These are phyloP conservation scores for Drosophila ercepeae DNA, from an alignment of 1,140 invertebrate genomes.

Conservation along the genomic window DNA sequence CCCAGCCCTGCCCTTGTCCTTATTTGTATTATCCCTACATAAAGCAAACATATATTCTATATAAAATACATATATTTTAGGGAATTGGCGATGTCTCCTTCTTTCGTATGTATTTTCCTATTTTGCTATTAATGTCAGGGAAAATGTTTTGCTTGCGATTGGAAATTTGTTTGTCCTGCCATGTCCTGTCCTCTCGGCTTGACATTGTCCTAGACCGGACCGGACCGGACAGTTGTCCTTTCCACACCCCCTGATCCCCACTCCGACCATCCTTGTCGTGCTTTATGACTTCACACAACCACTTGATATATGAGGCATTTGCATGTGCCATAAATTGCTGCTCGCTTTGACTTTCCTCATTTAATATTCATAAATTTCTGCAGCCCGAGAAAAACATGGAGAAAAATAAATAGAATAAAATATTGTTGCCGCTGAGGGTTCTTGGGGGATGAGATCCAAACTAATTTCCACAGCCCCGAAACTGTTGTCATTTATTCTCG, in stretches of 20 bases:
- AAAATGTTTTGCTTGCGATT: constrained; percentile 77
- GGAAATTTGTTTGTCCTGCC: constrained; percentile 75
- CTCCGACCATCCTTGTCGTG: constrained; percentile 6
- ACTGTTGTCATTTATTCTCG: constrained; percentile 70
- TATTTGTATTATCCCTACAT: constrained; percentile 64
- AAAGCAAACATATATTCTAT: constrained; percentile 35
- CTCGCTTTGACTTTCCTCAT: constrained; percentile 53
- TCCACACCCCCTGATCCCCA: not conserved
- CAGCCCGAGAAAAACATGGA: constrained; percentile 21
- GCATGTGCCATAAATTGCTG: constrained; percentile 77
- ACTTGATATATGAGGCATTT: constrained; percentile 79
- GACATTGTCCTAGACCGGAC: constrained; percentile 42
- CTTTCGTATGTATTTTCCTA: constrained; percentile 37
- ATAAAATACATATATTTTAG: constrained; percentile 5
- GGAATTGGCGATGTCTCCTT: not conserved
- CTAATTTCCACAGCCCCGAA: constrained; percentile 62
- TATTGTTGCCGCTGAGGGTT: constrained; percentile 2
- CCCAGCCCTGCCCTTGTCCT: too few species aligned
- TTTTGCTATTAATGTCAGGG: constrained; percentile 73
- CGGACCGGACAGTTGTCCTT: constrained; percentile 41
- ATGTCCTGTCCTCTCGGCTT: constrained; percentile 29
- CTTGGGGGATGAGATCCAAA: constrained; percentile 21
- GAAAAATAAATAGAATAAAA: constrained; percentile 50
- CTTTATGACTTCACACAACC: constrained; percentile 69
- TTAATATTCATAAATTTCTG: constrained; percentile 80